Percentiles rank a stretch among this genome's conserved stretches.
phyloP scores from a whole-genome alignment of 2,797 vertebrate genomes.

The Pipistrellus pipistrellus region DNA sequence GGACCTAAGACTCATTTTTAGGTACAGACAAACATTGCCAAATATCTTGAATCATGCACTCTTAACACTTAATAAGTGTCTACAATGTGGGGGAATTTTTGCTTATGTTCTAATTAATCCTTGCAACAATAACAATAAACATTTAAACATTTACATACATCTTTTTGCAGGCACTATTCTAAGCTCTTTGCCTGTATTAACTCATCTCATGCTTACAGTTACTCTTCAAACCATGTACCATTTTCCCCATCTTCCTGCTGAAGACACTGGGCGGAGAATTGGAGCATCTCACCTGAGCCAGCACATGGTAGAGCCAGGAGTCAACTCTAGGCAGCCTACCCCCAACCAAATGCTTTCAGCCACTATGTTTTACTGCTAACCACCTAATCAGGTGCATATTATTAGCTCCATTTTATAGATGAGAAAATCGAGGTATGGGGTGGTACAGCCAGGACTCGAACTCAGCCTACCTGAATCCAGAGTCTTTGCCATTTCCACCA shows the following conservation, averaged over 20 bases:
- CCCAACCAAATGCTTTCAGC: neutral
- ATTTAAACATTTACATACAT: neutral
- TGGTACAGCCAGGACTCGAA: neutral
- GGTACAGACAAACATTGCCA: slow-evolving; percentile 15
- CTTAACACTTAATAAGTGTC: slow-evolving; percentile 38
- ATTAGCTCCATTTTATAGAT: neutral
- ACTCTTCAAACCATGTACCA: neutral
- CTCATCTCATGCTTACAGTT: neutral
- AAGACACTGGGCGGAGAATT: neutral
- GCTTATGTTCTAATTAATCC: neutral
- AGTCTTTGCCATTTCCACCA: neutral
- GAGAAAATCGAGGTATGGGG: neutral
- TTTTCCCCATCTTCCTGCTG: neutral
- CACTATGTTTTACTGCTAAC: neutral
- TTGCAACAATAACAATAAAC: neutral
- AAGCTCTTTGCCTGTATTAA: neutral
- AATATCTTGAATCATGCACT: neutral
- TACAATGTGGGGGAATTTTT: neutral
- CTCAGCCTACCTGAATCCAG: neutral
- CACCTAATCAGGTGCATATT: neutral
- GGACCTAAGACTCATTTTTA: slow-evolving; percentile 32
- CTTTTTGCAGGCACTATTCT: neutral
- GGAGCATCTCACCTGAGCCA: neutral
- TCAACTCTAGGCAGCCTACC: neutral
- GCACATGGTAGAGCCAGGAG: neutral